Evolutionary conservation across 2,888 invertebrate species (phyloP).

Genomic region (Platypus cylindrus): DNA sequence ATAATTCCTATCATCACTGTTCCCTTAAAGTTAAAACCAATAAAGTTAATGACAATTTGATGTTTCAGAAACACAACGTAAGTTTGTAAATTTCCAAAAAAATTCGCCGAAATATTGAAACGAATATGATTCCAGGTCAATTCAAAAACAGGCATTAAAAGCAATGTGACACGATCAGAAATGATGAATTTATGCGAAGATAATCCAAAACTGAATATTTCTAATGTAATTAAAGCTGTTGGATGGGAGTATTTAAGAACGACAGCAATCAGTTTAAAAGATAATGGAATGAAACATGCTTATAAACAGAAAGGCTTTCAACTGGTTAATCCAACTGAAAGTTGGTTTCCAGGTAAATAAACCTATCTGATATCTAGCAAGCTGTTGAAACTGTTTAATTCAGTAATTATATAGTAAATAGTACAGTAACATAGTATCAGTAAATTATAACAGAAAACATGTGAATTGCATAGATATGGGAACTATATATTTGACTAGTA

Average conservation of each 20-base stretch:
- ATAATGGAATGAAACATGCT: constrained; percentile 59
- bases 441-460: too few species aligned
- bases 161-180: constrained; percentile 62
- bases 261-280: constrained; percentile 49
- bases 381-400: too few species aligned
- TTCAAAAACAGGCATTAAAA: constrained; percentile 56
- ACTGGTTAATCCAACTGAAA: constrained; percentile 72
- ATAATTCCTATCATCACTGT: constrained; percentile 94
- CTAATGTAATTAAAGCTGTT: constrained; percentile 62
- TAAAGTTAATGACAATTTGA: constrained; percentile 57
- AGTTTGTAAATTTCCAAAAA: too few species aligned
- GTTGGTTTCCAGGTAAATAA: constrained; percentile 71
- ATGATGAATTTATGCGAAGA: constrained; percentile 74
- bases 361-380: too few species aligned
- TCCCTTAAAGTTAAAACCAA: constrained; percentile 84
- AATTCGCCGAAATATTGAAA: too few species aligned
- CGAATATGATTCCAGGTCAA: constrained; percentile 58
- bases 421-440: too few species aligned
- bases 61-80: constrained; percentile 65
- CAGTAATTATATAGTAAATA: too few species aligned
- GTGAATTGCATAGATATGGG: too few species aligned
- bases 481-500: too few species aligned
- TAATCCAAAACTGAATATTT: constrained; percentile 55
- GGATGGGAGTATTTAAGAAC: constrained; percentile 77
- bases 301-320: constrained; percentile 74